Conservation (phyloP, 1,140 invertebrate species). For the Calliphora vicina region DNA sequence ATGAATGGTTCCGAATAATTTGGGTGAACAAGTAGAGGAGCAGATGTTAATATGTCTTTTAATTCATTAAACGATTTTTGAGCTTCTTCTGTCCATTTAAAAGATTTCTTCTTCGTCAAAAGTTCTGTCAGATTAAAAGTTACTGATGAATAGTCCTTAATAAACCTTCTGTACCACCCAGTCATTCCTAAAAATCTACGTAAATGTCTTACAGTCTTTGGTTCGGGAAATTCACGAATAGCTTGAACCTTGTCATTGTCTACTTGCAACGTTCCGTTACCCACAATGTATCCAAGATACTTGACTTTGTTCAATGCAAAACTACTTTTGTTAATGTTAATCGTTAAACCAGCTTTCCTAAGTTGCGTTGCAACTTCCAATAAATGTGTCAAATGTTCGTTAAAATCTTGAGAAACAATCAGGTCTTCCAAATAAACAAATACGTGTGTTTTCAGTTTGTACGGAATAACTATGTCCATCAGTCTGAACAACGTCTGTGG, state of each 20-base stretch:
- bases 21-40: neutral
- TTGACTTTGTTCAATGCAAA: neutral
- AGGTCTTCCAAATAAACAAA: neutral
- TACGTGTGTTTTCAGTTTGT: neutral
- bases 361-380: neutral
- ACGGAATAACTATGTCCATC: neutral
- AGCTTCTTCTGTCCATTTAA: neutral
- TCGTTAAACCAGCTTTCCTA: neutral
- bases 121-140: neutral
- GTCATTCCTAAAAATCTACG: conserved; percentile 8
- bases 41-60: neutral
- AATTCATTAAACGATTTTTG: neutral
- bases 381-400: neutral
- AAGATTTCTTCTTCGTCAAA: neutral
- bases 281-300: conserved; percentile 19
- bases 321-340: neutral
- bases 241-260: neutral
- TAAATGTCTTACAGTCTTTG: neutral
- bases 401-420: neutral
- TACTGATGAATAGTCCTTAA: neutral
- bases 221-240: neutral
- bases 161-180: neutral
- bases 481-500: too few species aligned
- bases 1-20: neutral
- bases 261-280: neutral